Base-by-base conservation (phyloP, 2,797 vertebrate genomes). In the Fringilla coelebs region DNA sequence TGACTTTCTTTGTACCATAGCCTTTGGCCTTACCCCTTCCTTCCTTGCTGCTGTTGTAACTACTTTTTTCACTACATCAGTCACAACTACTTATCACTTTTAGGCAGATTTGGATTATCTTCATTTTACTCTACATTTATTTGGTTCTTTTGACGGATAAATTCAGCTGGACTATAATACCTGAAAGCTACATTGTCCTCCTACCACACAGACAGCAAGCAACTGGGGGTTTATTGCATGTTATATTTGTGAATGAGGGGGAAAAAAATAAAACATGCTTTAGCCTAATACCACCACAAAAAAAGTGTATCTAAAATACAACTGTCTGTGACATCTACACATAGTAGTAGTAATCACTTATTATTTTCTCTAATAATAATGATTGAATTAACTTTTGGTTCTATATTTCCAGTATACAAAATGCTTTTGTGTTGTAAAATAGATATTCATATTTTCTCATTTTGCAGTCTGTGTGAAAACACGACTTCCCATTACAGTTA, bases 1-100 rank as follows among this genome's bases (percentile, higher is more conserved):
- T 1, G 2, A 67, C 4, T 74, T 8, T 7, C n/a, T 67, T 0
- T 0, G 13, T 73, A n/a, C 41, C 9, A 7, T 8, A 65, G 4
- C 6, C 18, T 73, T 36, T 89, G 66, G 17, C 28, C n/a, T 75
- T 87, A 24, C 7, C 2, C 6, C 14, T 71, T 91, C 51, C 7
- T 67, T 74, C 9, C 16, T 55, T 65, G 24, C 5, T 60, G 28
- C 21, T 32, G 4, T 32, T 57, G 4, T 25, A 62, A n/a, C 6
- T 45, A 57, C 7, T 20, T 89, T 84, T 49, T 11, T 25, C 9
- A n/a, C 11, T 55, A 32, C 11, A 45, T 80, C 17, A 83, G 0
- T 51, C 29, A 52, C 8, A 90, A 48, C 4, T 65, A 49, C 10
- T 41, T 51, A n/a, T 15, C 11, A 28, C 9, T 73, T 75, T 49